Evolutionary conservation across 2,888 invertebrate species (phyloP), one percentile per base, ranked within the genome.

Genomic region (Patella ulyssiponensis): DNA sequence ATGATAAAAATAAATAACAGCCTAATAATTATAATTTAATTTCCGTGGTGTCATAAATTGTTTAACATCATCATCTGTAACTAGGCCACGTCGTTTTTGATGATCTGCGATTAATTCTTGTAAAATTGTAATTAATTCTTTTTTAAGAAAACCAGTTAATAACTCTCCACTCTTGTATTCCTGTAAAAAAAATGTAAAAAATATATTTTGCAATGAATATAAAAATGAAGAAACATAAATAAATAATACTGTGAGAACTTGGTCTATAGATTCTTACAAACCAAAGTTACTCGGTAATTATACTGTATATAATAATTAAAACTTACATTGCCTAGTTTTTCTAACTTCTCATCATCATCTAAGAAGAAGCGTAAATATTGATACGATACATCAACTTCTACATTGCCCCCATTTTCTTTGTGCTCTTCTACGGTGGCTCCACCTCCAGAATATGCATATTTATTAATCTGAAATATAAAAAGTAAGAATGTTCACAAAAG

Each of bases 391-490:
- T 99, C 99, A 11, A 99, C 94, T 76, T 96, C 96, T 84, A 98
- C 97, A 92, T 99, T 95, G n/a, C 99, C 99, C 27, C 99, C 99
- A 82, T 92, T 92, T 78, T 89, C 91, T 78, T 96, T 93, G 91
- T 99, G 99, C 89, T 99, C 98, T 89, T 99, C 99, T 0, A 98
- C 93, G 0, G 98, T 98, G 9, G 95, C 94, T 87, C 95, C 96
- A 3, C 99, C 99, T 4, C 99, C 99, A 64, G 98, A 98, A 93
- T 98, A 99, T 7, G 99, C 99, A 92, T 98, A 97, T 92, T 98
- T 98, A 89, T 94, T 94, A 76, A 97, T 95, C 95, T 95, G 90
- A n/a, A 83, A 69, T 23, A 44, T 0, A n/a, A 17, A 14, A 64
- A 17, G 11, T 23, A 64, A 64, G 9, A 64, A 58, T 58, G n/a